A percentile compares a stretch with the other conserved stretches of the same genome.
phyloP scores from a whole-genome alignment of 2,113 vertebrate genomes.

The Tautogolabrus adspersus region DNA sequence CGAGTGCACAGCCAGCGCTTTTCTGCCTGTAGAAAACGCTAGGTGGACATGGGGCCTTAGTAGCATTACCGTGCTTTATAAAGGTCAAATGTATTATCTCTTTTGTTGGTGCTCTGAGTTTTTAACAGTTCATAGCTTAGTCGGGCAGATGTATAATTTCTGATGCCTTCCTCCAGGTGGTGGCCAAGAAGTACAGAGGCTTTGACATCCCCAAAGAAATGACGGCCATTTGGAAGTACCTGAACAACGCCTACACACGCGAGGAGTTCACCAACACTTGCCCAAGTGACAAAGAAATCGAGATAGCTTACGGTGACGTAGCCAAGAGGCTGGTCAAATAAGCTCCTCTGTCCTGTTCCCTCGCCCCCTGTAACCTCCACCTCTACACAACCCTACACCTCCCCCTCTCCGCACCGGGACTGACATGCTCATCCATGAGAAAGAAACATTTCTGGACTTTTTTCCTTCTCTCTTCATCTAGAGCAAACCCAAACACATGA shows the following conservation, averaged over 20 bases:
- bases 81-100: too few relatives aligned
- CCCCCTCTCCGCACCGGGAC: conserved; percentile 56
- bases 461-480: conserved; percentile 71
- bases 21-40: too few relatives aligned
- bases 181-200: conserved; percentile 95
- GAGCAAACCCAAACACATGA: conserved; percentile 71
- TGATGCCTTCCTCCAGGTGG: conserved; percentile 86
- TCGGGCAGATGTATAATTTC: background rate
- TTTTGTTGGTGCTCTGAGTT: background rate
- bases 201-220: conserved; percentile 96
- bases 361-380: background rate
- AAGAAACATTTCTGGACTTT: conserved; percentile 76
- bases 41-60: too few relatives aligned
- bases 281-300: conserved; percentile 96
- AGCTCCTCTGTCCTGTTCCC: conserved; percentile 26
- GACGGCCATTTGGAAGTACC: conserved; percentile 95
- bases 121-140: background rate
- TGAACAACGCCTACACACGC: conserved; percentile 92
- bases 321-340: conserved; percentile 98
- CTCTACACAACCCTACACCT: background rate
- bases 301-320: conserved; percentile 96
- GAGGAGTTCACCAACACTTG: conserved; percentile 99
- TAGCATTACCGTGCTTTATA: too few relatives aligned
- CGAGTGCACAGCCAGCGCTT: too few relatives aligned
- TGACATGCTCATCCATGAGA: conserved; percentile 71